A percentile compares a stretch with the other conserved stretches of the same genome.
These are phyloP conservation scores for Leptinotarsa lineolata DNA, from an alignment of 1,140 invertebrate genomes.

Conservation along the genomic window DNA sequence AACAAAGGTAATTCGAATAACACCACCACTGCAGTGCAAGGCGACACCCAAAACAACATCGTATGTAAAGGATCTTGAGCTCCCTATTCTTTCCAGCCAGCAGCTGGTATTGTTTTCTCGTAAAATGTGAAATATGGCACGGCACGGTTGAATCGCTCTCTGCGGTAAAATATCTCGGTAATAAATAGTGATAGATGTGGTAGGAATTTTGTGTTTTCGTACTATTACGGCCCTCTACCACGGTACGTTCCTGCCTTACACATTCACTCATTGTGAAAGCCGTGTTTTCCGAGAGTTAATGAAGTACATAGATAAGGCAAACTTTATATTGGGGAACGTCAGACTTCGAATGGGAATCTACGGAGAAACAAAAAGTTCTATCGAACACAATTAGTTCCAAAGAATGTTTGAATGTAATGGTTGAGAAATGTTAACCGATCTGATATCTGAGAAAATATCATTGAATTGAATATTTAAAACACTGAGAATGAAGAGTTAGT, in stretches of 20 bases:
- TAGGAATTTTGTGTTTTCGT: constrained; percentile 8
- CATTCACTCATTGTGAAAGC: constrained; percentile 2
- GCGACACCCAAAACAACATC: constrained; percentile 3
- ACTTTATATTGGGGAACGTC: constrained; percentile 1
- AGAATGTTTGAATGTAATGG: no score
- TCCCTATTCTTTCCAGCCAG: constrained; percentile 15
- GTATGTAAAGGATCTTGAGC: constrained; percentile 8
- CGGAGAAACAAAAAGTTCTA: not conserved
- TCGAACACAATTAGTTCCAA: no score
- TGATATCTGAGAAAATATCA: no score
- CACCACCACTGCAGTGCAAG: not conserved
- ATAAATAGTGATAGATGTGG: constrained; percentile 38
- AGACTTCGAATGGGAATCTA: not conserved
- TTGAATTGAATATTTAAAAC: no score
- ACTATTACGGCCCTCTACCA: constrained; percentile 2
- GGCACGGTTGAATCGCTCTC: constrained; percentile 33
- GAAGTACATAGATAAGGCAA: constrained; percentile 13
- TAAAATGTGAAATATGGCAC: constrained; percentile 38
- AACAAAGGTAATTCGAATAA: constrained; percentile 7
- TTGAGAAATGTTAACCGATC: no score
- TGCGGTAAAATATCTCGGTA: constrained; percentile 35
- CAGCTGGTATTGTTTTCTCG: constrained; percentile 38
- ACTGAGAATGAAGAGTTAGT: no score
- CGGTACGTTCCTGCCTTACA: not conserved
- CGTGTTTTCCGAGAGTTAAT: not conserved